These are phyloP conservation scores for Cacoxenus indagator DNA, from an alignment of 2,888 invertebrate species.

Conservation along the genomic window DNA sequence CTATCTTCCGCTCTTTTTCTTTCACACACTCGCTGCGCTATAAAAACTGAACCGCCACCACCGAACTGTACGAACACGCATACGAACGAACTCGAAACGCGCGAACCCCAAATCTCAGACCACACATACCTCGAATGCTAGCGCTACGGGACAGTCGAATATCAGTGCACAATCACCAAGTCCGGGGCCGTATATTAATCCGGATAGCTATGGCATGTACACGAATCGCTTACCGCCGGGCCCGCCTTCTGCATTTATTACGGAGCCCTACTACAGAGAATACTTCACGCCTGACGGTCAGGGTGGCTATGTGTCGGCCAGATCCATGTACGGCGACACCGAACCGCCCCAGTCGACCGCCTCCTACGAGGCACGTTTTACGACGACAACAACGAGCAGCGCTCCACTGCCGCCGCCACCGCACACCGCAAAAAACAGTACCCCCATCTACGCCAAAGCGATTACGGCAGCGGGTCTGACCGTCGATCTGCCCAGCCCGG, in stretches of 20 bases:
- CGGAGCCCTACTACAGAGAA: slow-evolving; percentile 83
- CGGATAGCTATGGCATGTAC: slow-evolving; percentile 70
- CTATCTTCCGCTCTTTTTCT: neutral
- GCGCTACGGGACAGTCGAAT: slow-evolving; percentile 52
- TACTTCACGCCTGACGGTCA: slow-evolving; percentile 78
- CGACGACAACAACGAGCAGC: slow-evolving; percentile 56
- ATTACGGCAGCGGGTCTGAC: slow-evolving; percentile 85
- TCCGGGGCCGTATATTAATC: slow-evolving; percentile 69
- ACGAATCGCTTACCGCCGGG: slow-evolving; percentile 66
- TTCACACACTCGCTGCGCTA: neutral
- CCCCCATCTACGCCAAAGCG: slow-evolving; percentile 70
- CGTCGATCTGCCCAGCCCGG: slow-evolving; percentile 94
- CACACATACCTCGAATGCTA: slow-evolving; percentile 40
- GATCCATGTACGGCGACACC: slow-evolving; percentile 68
- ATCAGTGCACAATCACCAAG: slow-evolving; percentile 70
- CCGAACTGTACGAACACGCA: too few species aligned
- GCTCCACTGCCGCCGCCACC: slow-evolving; percentile 44
- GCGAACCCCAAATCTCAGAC: too few species aligned
- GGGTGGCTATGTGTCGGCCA: slow-evolving; percentile 68
- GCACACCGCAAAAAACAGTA: slow-evolving; percentile 58
- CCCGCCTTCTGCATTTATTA: slow-evolving; percentile 74
- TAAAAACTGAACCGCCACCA: neutral
- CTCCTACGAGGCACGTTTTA: slow-evolving; percentile 69
- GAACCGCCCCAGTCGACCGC: slow-evolving; percentile 60
- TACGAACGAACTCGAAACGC: neutral